phyloP scores from a whole-genome alignment of 2,888 invertebrate species.

The Macrophya annulata region DNA sequence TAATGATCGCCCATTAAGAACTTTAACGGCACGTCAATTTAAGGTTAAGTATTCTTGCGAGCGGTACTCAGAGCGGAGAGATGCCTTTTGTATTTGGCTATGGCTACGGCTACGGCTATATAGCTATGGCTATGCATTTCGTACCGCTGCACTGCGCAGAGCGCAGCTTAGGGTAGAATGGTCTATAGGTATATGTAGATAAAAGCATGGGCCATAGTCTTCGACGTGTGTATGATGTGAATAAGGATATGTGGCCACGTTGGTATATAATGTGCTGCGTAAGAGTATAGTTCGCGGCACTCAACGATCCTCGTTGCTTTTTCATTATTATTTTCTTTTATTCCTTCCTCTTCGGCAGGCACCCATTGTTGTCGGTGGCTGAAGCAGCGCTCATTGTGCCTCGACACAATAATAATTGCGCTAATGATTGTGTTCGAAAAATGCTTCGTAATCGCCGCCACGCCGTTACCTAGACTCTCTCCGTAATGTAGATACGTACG shows the following conservation, averaged over 20 bases:
- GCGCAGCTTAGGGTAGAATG: neutral
- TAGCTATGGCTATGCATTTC: slow-evolving; percentile 1
- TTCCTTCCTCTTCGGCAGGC: slow-evolving; percentile 59
- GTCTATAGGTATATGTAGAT: neutral
- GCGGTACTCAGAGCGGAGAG: slow-evolving; percentile 7
- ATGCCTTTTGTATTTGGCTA: slow-evolving; percentile 24
- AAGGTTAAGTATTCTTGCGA: slow-evolving; percentile 58
- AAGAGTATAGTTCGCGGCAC: slow-evolving; percentile 44
- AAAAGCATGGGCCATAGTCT: neutral
- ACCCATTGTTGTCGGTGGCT: slow-evolving; percentile 70
- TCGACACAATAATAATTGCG: slow-evolving; percentile 77
- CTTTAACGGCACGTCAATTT: slow-evolving; percentile 61
- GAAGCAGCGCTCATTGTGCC: slow-evolving; percentile 72
- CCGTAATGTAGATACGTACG: slow-evolving; percentile 2
- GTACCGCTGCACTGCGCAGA: neutral
- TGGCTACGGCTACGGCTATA: neutral
- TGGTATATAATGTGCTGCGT: slow-evolving; percentile 10
- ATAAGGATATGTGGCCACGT: neutral
- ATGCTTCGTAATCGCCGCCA: slow-evolving; percentile 71
- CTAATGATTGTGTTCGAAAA: slow-evolving; percentile 76
- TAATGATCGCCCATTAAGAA: slow-evolving; percentile 62
- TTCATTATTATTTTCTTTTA: slow-evolving; percentile 68
- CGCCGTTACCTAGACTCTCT: slow-evolving; percentile 24
- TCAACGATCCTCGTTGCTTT: slow-evolving; percentile 60
- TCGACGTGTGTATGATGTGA: slow-evolving; percentile 13